Evolutionary conservation across 2,113 vertebrate genomes (phyloP), one percentile per base, ranked within the genome.

Genomic region (Notiomystis cincta): DNA sequence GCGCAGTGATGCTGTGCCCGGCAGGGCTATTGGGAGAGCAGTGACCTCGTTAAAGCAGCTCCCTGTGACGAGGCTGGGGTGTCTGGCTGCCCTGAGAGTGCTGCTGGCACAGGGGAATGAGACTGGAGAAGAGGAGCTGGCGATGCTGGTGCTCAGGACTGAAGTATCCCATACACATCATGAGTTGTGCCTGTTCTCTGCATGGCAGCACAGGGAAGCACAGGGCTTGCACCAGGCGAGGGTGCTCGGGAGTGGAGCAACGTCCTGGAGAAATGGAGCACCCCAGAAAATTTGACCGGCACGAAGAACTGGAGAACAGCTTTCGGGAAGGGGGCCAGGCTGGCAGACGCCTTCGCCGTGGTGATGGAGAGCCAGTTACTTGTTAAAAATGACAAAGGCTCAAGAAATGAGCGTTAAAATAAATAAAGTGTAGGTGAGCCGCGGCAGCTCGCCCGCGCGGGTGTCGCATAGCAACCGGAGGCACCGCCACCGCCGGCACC

Each of bases 381-480:
- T 10, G 67, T 88, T 87, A 81, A 33, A 94, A 66, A 95, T 94
- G 89, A 96, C 95, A 96, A 96, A 96, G 92, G 89, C 93, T 96
- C 19, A 38, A 96, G 84, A 64, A 81, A 62, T 2, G 84, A 95
- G 93, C 28, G 78, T 95, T 96, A 96, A 96, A 96, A 96, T 96
- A 96, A 95, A 96, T 95, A 96, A 95, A 96, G 96, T 96, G 96
- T 96, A 96, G 96, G 96, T 96, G 96, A 96, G 91, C 80, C 54
- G 67, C 28, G 81, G 96, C 95, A 90, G 93, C 96, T 92, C 89
- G 93, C 96, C 91, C 83, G 96, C 90, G 53, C 79, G 91, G 77
- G 90, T 72, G 95, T 96, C 96, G 93, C 96, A 91, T 96, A 96
- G 96, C 96, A 96, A 96, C 96, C 58, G 9, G 67, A 89, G 90